Base-by-base conservation (phyloP, 2,888 invertebrate species). In the Masnerella sp. region DNA sequence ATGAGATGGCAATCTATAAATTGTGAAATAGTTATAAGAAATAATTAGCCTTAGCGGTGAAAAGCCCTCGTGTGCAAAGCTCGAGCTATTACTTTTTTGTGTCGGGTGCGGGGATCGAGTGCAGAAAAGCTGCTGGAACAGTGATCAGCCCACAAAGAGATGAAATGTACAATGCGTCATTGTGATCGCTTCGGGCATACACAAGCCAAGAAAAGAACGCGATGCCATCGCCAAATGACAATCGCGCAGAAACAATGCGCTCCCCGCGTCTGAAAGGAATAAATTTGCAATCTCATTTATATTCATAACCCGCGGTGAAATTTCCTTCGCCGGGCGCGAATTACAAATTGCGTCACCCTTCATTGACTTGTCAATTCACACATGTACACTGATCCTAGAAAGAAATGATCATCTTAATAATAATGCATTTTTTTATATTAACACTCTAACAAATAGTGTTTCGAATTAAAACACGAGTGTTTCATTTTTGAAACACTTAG, bases 121-220 rank as follows among this genome's bases (percentile, higher is more conserved):
- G 69, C n/a, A 51, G 61, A 70, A 74, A 69, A 70, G 68, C 68
- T 42, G 42, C 43, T 64, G 64, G 32, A 73, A 64, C 54, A 42
- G 74, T 74, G 74, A 74, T 65, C 68, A 74, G 11, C 62, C 59
- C 30, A 75, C 71, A 75, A 71, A 75, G 70, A 75, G 67, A 75
- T 68, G 70, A 67, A 75, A 75, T 68, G 70, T 75, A 75, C 74
- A 75, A 75, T 71, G 70, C 70, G 54, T 75, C 67, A 67, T 75
- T 71, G 74, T 67, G 70, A 75, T 70, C 67, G 62, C 74, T 71
- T 49, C 70, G 22, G 70, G 74, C 74, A 47, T 61, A 38, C 49
- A 36, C 52, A 52, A 32, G 42, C 65, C 20, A 74, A 74, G 74
- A 61, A 74, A 69, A 74, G 69, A 74, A 59, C 59, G 43, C 67